A percentile compares a stretch with the other conserved stretches of the same genome.
Conservation (phyloP, 2,113 vertebrate species). For the Myodes glareolus region DNA sequence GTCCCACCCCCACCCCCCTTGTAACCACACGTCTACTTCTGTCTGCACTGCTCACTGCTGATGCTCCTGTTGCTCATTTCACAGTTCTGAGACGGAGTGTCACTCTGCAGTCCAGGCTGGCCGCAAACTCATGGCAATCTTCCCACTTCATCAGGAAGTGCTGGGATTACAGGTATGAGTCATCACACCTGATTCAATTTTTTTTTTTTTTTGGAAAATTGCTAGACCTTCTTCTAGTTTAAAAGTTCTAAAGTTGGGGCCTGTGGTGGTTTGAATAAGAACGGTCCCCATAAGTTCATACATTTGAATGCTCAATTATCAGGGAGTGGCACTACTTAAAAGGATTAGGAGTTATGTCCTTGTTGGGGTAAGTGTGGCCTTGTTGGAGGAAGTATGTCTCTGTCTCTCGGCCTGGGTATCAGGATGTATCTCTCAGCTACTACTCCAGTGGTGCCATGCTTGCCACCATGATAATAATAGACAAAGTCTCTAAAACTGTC, state of each 20-base stretch:
- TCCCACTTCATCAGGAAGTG: not conserved
- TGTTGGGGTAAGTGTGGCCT: not conserved
- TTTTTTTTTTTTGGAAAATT: not conserved
- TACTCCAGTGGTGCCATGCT: not conserved
- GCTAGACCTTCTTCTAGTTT: not conserved
- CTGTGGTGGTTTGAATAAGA: not conserved
- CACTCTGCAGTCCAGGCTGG: not conserved
- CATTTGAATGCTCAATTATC: not conserved
- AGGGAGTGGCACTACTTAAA: not conserved
- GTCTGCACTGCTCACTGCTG: not conserved
- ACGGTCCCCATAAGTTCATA: not conserved
- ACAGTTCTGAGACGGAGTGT: not conserved
- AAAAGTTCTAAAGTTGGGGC: not conserved
- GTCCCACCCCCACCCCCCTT: not conserved
- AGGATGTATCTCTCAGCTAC: not conserved
- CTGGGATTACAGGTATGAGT: not conserved
- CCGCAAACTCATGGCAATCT: not conserved
- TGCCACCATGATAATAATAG: not conserved
- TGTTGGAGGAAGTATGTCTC: not conserved
- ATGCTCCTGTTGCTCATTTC: not conserved
- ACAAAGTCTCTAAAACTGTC: not conserved
- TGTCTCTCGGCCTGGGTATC: not conserved
- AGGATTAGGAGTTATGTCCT: not conserved
- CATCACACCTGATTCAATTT: not conserved
- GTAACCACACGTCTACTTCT: not conserved